Base-by-base conservation (phyloP, 2,797 vertebrate species). In the Enteromius unitaeniatus region DNA sequence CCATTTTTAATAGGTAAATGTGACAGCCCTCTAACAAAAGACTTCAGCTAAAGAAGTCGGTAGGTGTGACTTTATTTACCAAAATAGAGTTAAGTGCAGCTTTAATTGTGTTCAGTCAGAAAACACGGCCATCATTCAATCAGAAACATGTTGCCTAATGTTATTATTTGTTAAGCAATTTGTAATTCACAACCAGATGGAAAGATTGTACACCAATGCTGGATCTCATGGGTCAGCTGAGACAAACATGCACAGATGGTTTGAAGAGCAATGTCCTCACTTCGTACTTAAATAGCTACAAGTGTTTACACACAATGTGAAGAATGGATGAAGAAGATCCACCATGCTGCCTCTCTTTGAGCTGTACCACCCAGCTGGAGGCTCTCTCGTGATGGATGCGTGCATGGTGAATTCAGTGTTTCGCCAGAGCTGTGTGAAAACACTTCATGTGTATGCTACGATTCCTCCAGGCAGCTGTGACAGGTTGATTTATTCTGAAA, bases 401-500 rank as follows among this genome's bases (percentile, higher is more conserved):
- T 73, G 51, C 62, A 58, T 83, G 73, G 86, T 77, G 67, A 85
- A 84, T 85, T 55, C 62, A 62, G 28, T 70, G 84, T 85, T 86
- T 88, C 87, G 78, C 75, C 55, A 58, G 85, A 87, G 79, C 81
- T 45, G 40, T 81, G 88, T 87, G 88, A 88, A 87, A 88, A 67
- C 86, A 74, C 86, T 88, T 84, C 60, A 74, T 80, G 55, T 70
- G 65, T 76, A 62, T 49, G 45, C 67, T 13, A 34, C 23, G 55
- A 65, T 86, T 88, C 87, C 85, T 81, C 47, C 79, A 68, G 69
- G 86, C 78, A n/a, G 26, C 80, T 45, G 55, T 85, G 87, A 85
- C 87, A 86, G 73, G 64, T 81, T 91, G 92, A 92, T 93, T 92
- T 90, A 92, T 92, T 89, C 75, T 28, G 58, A 64, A 45, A 75